These are phyloP conservation scores for Timandra comae DNA, from an alignment of 2,888 invertebrate species.

Conservation along the genomic window DNA sequence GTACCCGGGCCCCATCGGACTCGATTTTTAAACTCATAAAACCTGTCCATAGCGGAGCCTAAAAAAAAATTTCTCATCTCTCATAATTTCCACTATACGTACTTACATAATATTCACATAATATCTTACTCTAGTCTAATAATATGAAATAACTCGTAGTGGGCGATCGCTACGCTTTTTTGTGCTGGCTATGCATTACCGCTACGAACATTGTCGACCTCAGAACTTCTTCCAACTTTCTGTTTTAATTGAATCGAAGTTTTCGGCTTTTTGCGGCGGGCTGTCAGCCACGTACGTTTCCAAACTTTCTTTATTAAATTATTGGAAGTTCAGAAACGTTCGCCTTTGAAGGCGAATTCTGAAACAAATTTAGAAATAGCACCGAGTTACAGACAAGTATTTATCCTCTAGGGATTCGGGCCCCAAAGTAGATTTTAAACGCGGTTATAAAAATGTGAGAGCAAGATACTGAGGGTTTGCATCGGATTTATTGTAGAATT, in stretches of 20 bases:
- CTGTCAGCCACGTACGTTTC: constrained; percentile 72
- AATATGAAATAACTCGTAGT: constrained; percentile 22
- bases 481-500: too few relatives aligned
- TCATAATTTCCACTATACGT: too few relatives aligned
- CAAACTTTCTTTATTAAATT: constrained; percentile 76
- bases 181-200: constrained; percentile 21
- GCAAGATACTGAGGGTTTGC: too few relatives aligned
- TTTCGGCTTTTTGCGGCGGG: constrained; percentile 75
- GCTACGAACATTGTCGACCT: constrained; percentile 43
- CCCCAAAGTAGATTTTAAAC: constrained; percentile 23
- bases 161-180: constrained; percentile 19
- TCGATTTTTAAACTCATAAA: constrained; percentile 52
- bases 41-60: constrained; percentile 48
- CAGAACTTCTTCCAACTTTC: constrained; percentile 69
- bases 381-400: constrained; percentile 50
- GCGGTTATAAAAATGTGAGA: constrained; percentile 25
- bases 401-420: constrained; percentile 31
- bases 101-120: too few relatives aligned
- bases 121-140: too few relatives aligned
- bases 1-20: constrained; percentile 62
- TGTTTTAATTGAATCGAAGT: constrained; percentile 76
- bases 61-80: too few relatives aligned
- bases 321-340: constrained; percentile 73
- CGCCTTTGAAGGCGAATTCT: constrained; percentile 66
- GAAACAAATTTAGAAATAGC: constrained; percentile 63